Conservation (phyloP, 1,140 invertebrate genomes). For the Battus philenor region DNA sequence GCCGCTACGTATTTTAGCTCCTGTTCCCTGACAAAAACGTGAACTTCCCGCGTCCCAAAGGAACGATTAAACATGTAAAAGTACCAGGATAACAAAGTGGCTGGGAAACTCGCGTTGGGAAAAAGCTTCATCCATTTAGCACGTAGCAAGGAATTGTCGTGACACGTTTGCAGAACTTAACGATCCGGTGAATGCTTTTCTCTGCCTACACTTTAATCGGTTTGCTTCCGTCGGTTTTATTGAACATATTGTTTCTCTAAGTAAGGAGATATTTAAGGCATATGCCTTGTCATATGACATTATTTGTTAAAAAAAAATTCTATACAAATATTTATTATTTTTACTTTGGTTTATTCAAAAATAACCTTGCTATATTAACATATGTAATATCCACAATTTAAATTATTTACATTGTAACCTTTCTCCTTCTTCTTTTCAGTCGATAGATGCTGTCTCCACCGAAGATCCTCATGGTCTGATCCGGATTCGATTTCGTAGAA, state of each 20-base stretch:
- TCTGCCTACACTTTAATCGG: constrained; percentile 10
- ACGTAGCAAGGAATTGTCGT: constrained; percentile 58
- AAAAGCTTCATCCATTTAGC: constrained; percentile 62
- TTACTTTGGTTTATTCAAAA: too few species aligned
- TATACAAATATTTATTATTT: too few species aligned
- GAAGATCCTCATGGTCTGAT: too few species aligned
- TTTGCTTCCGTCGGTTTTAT: background rate
- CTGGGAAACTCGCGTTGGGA: constrained; percentile 39
- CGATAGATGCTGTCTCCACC: too few species aligned
- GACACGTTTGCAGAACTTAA: constrained; percentile 62
- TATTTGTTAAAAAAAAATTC: too few species aligned
- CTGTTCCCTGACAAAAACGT: constrained; percentile 17
- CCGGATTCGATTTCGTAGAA: too few species aligned
- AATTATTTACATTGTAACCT: too few species aligned
- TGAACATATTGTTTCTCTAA: constrained; percentile 2
- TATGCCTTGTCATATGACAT: too few species aligned
- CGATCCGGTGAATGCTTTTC: constrained; percentile 30
- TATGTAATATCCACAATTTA: too few species aligned
- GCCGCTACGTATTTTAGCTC: background rate
- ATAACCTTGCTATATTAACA: too few species aligned
- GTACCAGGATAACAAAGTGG: constrained; percentile 68
- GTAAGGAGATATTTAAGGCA: background rate
- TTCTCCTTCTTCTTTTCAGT: too few species aligned
- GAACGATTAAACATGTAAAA: constrained; percentile 73
- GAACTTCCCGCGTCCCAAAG: constrained; percentile 35